A percentile compares a stretch with the other conserved stretches of the same genome.
phyloP scores from a whole-genome alignment of 2,113 vertebrate genomes.

The Furnarius figulus region DNA sequence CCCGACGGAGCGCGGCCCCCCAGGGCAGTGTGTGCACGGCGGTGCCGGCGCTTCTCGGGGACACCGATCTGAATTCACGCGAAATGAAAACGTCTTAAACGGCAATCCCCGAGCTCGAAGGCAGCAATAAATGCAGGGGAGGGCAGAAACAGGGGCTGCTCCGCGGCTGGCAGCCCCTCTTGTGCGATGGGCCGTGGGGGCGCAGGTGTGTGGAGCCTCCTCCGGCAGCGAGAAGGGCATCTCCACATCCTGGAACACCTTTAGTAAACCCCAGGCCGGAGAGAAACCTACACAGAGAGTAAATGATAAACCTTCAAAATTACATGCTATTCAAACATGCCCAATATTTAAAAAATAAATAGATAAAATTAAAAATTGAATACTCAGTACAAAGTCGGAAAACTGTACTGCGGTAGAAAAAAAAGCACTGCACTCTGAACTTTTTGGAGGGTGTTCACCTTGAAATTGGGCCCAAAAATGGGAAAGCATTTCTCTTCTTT shows the following conservation, averaged over 20 bases:
- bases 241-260: rapidly evolving
- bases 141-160: background rate
- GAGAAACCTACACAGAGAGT: rapidly evolving
- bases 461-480: background rate
- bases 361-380: rapidly evolving
- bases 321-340: rapidly evolving
- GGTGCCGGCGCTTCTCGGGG: too few relatives aligned
- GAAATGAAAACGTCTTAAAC: rapidly evolving
- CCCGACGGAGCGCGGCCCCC: too few relatives aligned
- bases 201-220: background rate
- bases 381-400: background rate
- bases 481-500: background rate
- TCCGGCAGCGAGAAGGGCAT: rapidly evolving
- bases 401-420: background rate
- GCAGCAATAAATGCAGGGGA: rapidly evolving
- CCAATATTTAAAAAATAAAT: too few relatives aligned
- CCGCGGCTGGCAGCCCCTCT: too few relatives aligned
- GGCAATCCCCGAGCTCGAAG: rapidly evolving
- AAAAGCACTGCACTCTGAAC: rapidly evolving
- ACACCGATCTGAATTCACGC: background rate
- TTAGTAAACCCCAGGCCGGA: too few relatives aligned
- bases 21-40: too few relatives aligned
- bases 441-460: background rate
- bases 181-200: too few relatives aligned
- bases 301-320: background rate